Base-by-base conservation (phyloP, 2,113 vertebrate species). In the Andinoacara biseriatus region DNA sequence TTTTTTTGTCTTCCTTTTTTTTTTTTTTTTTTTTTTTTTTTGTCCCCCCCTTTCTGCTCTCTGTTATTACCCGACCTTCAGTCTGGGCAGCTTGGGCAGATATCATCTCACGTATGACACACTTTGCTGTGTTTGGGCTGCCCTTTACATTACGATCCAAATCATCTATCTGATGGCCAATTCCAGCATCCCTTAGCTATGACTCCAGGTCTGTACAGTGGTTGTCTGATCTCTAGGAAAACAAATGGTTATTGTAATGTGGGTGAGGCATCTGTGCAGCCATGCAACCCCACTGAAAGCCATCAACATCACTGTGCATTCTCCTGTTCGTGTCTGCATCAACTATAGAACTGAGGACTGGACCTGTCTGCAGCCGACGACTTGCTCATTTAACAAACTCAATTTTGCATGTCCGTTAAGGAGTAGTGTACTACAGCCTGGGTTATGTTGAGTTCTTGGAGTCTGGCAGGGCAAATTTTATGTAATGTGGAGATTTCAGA, bases 191-290 rank as follows among this genome's bases (percentile, higher is more conserved):
- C 75, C 17, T 18, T 26, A 49, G 33, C 35, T 14, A 29, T 29
- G 75, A 38, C 38, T 76, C 33, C 49, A 26, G 24, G 67, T 83
- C 75, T 81, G 85, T 74, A 22, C 58, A 63, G 57, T 43, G 49
- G 61, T 61, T 49, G 33, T 82, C 77, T 83, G 76, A 86, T 85
- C 43, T 80, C 52, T 7, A 5, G 65, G 54, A n/a, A 76, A 88
- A 92, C 93, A 94, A 91, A 86, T 29, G 76, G 43, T 77, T 82
- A 85, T 92, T 93, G 88, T 92, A 29, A 83, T 91, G 93, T 92
- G 89, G 93, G 91, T 91, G 93, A 38, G 86, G 93, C 89, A 90
- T 94, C 85, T 82, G 59, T 85, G 83, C 88, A 43, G 83, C 85
- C 87, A 81, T 80, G 84, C 80, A 69, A 31, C 43, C 75, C 24